Base-by-base conservation (phyloP, 2,797 vertebrate genomes). In the Pristis pectinata region DNA sequence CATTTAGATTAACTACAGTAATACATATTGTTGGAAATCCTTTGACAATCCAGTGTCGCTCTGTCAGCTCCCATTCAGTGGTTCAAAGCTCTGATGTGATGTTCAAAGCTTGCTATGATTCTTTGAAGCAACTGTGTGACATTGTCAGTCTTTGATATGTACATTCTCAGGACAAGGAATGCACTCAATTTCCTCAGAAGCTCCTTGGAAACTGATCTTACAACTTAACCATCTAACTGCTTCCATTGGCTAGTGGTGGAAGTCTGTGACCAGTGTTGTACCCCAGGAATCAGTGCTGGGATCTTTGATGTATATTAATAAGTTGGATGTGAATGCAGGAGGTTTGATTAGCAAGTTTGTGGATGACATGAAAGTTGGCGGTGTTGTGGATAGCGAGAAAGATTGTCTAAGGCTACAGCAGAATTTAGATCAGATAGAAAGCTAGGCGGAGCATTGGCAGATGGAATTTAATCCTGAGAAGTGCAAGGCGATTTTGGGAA, bases 71-170 rank as follows among this genome's bases (percentile, higher is more conserved):
- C n/a, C 61, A 91, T 91, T 74, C 27, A 17, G 44, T 30, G 44
- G 92, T 19, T 76, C 92, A 74, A 93, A 76, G 64, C 41, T 17
- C 67, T 74, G 70, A 30, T 24, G 30, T n/a, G 19, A 91, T 22
- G 17, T 64, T 91, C 59, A 91, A 64, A 91, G 87, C 61, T 9
- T 9, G 17, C 87, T 93, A 70, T 93, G 92, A 53, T 91, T 41
- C 27, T 74, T 74, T 93, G 67, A 93, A 93, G 27, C 24, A 93
- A 76, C 41, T 17, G 22, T 19, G 49, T 34, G 44, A 41, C 44
- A 53, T 49, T 74, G 41, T 93, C 67, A 93, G 70, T 53, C 49
- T 74, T 11, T 93, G 37, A 72, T n/a, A 59, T 13, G 8, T 61
- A 17, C 9, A 34, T 91, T 53, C 44, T 30, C 34, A 37, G 67